Evolutionary conservation across 2,797 vertebrate genomes (phyloP).

Genomic region (Phoeniculus purpureus): DNA sequence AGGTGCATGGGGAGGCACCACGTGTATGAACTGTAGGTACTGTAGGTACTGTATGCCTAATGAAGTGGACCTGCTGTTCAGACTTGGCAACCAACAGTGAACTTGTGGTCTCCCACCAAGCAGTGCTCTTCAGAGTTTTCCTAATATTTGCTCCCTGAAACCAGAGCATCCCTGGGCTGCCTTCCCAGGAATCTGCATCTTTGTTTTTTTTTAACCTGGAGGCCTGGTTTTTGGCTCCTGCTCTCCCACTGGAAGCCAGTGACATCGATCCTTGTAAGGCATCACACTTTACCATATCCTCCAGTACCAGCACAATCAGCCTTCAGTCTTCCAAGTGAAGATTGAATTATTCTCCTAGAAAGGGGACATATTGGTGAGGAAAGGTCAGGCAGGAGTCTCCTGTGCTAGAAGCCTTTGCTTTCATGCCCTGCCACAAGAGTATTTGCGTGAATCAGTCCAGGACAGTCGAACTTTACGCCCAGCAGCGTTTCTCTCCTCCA

Average conservation of each 20-base stretch:
- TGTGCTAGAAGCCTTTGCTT: not conserved
- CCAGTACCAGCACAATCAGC: not conserved
- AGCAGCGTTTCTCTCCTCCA: slow-evolving; percentile 67
- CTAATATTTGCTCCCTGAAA: not conserved
- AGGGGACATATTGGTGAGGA: not conserved
- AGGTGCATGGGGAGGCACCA: not conserved
- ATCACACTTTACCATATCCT: not conserved
- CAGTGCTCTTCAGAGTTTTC: not conserved
- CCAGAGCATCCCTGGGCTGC: not conserved
- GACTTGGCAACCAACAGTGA: not conserved
- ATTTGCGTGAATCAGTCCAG: not conserved
- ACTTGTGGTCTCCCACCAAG: not conserved
- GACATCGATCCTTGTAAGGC: not conserved
- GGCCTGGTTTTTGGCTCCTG: not conserved
- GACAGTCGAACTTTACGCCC: not conserved
- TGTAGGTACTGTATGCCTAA: not conserved
- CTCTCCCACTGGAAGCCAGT: not conserved
- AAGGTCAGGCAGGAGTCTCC: not conserved
- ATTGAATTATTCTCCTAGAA: not conserved
- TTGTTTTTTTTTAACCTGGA: not conserved
- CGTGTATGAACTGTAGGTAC: not conserved
- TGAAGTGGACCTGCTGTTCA: not conserved
- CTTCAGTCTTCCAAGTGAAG: not conserved
- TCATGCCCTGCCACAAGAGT: not conserved
- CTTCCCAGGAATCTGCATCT: not conserved